A percentile compares a stretch with the other conserved stretches of the same genome.
Conservation (phyloP, 2,113 vertebrate genomes). For the Lepisosteus oculatus region DNA sequence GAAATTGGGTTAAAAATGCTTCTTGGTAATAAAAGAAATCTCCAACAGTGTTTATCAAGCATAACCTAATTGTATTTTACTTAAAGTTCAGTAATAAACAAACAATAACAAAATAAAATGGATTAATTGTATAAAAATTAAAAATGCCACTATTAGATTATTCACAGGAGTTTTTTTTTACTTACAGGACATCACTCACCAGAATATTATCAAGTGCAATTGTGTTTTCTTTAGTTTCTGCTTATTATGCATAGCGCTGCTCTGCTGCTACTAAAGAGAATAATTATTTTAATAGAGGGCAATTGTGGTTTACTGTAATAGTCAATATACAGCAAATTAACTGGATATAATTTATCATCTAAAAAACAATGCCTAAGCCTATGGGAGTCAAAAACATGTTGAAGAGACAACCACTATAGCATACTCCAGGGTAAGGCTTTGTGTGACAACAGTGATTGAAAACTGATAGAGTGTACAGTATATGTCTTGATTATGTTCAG, state of each 20-base stretch:
- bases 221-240: not conserved
- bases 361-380: conserved; percentile 1
- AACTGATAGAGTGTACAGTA: not conserved
- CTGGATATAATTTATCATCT: not conserved
- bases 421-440: not conserved
- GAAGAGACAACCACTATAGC: not conserved
- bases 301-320: conserved; percentile 6
- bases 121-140: too few species aligned
- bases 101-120: too few species aligned
- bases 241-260: conserved; percentile 2
- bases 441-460: not conserved
- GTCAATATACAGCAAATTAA: conserved; percentile 1
- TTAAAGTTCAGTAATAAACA: too few species aligned
- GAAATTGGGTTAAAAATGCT: too few species aligned
- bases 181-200: not conserved
- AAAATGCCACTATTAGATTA: too few species aligned
- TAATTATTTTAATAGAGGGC: not conserved
- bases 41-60: too few species aligned
- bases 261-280: conserved; percentile 1
- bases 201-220: not conserved
- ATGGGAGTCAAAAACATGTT: not conserved
- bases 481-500: too few species aligned
- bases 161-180: not conserved
- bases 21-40: too few species aligned
- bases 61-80: too few species aligned